Conservation (phyloP, 2,113 vertebrate genomes). For the Perca fluviatilis region DNA sequence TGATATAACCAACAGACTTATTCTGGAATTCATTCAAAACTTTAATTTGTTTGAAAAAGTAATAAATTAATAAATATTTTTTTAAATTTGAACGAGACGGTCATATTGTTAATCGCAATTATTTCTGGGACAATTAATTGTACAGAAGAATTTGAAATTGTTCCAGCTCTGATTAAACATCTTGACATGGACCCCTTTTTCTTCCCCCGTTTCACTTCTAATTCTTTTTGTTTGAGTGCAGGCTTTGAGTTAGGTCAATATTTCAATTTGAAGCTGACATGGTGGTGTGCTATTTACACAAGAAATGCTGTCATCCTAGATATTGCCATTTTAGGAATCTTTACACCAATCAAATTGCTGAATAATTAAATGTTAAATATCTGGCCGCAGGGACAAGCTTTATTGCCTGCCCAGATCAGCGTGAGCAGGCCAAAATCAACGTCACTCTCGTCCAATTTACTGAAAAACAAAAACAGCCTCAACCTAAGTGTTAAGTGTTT, state of each 20-base stretch:
- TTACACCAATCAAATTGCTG: slow-evolving; percentile 11
- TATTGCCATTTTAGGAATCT: slow-evolving; percentile 36
- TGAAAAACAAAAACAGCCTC: slow-evolving; percentile 37
- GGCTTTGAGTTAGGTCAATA: slow-evolving; percentile 37
- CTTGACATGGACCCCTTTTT: slow-evolving; percentile 2
- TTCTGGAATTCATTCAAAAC: too few relatives aligned
- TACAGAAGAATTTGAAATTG: too few relatives aligned
- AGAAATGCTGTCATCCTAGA: slow-evolving; percentile 29
- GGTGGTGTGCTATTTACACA: slow-evolving; percentile 28
- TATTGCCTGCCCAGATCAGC: slow-evolving; percentile 5
- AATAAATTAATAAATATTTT: too few relatives aligned
- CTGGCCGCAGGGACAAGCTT: neutral
- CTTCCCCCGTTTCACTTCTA: neutral
- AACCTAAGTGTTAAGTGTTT: slow-evolving; percentile 1
- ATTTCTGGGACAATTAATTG: too few relatives aligned
- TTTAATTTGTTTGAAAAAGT: too few relatives aligned
- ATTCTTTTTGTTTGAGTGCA: slow-evolving; percentile 1
- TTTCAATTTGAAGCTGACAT: slow-evolving; percentile 32
- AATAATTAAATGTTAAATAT: slow-evolving; percentile 21
- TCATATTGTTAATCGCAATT: too few relatives aligned
- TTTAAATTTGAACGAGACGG: too few relatives aligned
- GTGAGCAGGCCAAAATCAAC: slow-evolving; percentile 23
- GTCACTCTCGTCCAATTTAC: slow-evolving; percentile 22
- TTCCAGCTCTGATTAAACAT: slow-evolving; percentile 3
- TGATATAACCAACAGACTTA: too few relatives aligned